Evolutionary conservation across 2,113 vertebrate species (phyloP).

Genomic region (Neogale vison): DNA sequence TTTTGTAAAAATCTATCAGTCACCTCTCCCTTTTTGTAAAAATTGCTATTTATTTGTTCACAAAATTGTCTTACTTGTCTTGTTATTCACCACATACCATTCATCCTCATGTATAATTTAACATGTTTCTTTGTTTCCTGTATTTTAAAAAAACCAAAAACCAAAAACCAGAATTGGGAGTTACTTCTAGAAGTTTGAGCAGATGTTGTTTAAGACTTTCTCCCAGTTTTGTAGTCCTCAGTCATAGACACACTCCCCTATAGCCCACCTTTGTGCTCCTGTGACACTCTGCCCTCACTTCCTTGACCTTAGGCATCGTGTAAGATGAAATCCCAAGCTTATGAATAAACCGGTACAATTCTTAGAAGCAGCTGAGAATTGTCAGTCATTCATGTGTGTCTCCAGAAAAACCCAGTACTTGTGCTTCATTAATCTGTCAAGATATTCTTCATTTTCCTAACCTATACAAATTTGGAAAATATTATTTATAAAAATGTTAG

Average conservation of each 20-base stretch:
- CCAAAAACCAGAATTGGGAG: not conserved
- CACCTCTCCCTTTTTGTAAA: not conserved
- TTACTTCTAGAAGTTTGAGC: not conserved
- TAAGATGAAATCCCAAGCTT: not conserved
- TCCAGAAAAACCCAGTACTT: not conserved
- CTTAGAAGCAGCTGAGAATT: not conserved
- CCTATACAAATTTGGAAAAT: not conserved
- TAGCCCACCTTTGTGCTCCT: not conserved
- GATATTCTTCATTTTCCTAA: not conserved
- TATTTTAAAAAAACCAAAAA: not conserved
- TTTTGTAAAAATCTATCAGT: not conserved
- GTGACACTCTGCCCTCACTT: not conserved
- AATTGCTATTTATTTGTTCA: not conserved
- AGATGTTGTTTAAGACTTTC: not conserved
- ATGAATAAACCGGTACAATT: not conserved
- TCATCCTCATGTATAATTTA: not conserved
- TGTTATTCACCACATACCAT: not conserved
- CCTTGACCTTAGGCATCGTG: not conserved
- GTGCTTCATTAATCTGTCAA: not conserved
- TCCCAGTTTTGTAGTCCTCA: not conserved
- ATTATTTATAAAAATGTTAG: not conserved
- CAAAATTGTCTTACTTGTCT: not conserved
- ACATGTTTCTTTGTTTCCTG: not conserved
- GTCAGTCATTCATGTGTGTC: not conserved
- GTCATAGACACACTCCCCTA: no score